These are phyloP conservation scores for Andrena minutula DNA, from an alignment of 2,888 invertebrate species.

Conservation along the genomic window DNA sequence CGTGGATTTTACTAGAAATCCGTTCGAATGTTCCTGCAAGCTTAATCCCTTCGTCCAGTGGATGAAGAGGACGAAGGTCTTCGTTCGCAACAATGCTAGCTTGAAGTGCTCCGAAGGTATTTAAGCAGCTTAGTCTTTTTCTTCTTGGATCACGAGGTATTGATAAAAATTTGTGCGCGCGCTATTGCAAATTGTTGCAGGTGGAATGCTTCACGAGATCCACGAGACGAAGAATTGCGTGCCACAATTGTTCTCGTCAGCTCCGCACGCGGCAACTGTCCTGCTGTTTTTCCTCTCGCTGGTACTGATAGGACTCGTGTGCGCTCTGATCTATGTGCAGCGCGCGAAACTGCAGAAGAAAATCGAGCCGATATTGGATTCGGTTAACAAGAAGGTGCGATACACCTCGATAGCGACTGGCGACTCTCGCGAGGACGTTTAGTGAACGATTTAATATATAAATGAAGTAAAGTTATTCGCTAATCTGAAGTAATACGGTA, in stretches of 20 bases:
- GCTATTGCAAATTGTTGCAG: conserved; percentile 28
- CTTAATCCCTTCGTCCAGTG: conserved; percentile 88
- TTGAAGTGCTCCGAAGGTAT: conserved; percentile 86
- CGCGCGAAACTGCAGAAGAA: conserved; percentile 87
- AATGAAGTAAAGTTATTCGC: conserved; percentile 7
- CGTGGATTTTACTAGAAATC: conserved; percentile 89
- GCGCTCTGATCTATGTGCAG: conserved; percentile 88
- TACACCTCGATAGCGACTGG: conserved; percentile 90
- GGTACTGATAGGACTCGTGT: conserved; percentile 86
- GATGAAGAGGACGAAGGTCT: conserved; percentile 88
- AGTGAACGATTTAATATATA: conserved; percentile 7
- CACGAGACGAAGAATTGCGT: conserved; percentile 76
- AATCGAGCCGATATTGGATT: conserved; percentile 88
- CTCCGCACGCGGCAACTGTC: conserved; percentile 70
- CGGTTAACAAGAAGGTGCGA: conserved; percentile 89
- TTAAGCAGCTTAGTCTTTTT: not conserved
- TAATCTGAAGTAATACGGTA: not conserved
- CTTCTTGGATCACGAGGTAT: not conserved
- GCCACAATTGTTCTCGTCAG: conserved; percentile 61
- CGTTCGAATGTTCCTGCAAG: conserved; percentile 89
- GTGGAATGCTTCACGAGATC: conserved; percentile 25
- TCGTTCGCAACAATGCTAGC: conserved; percentile 86
- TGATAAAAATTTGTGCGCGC: not conserved
- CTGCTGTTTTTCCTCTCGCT: conserved; percentile 76
- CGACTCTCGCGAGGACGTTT: conserved; percentile 84